A percentile compares a stretch with the other conserved stretches of the same genome.
phyloP scores from a whole-genome alignment of 2,113 vertebrate species.

The Gavialis gangeticus region DNA sequence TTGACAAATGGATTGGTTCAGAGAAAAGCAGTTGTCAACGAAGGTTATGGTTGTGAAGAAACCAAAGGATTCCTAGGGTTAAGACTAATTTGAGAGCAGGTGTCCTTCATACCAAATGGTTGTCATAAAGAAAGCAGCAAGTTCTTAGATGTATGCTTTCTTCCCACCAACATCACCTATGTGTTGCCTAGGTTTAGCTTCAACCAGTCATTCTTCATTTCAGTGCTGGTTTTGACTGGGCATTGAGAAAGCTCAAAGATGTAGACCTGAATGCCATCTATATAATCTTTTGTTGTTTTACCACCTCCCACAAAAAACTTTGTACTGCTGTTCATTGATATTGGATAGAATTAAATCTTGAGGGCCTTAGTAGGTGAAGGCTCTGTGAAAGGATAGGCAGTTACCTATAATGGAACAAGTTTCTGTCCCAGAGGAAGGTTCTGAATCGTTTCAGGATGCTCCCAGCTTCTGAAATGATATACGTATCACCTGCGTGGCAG shows the following conservation, averaged over 20 bases:
- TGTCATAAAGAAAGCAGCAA: slow-evolving; percentile 42
- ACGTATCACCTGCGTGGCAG: no score
- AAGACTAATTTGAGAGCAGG: slow-evolving; percentile 71
- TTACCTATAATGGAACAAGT: background rate
- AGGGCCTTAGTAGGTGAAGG: background rate
- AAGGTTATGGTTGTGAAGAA: slow-evolving; percentile 55
- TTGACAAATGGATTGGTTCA: background rate
- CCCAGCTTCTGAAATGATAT: background rate
- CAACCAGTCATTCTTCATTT: slow-evolving; percentile 30
- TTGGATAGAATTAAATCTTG: background rate
- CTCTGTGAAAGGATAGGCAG: background rate
- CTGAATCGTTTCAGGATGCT: background rate
- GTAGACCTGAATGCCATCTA: background rate
- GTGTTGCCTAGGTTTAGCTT: background rate
- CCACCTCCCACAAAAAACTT: background rate
- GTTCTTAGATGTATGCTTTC: slow-evolving; percentile 34
- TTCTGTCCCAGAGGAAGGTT: background rate
- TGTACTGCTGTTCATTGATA: background rate
- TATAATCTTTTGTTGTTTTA: background rate
- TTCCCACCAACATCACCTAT: slow-evolving; percentile 41
- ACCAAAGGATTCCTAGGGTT: slow-evolving; percentile 60
- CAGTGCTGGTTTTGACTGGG: background rate
- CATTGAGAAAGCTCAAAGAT: background rate
- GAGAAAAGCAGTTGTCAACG: slow-evolving; percentile 31
- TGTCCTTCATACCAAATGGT: slow-evolving; percentile 60